Evolutionary conservation across 1,140 invertebrate species (phyloP).

Genomic region (Drosophila lowei): DNA sequence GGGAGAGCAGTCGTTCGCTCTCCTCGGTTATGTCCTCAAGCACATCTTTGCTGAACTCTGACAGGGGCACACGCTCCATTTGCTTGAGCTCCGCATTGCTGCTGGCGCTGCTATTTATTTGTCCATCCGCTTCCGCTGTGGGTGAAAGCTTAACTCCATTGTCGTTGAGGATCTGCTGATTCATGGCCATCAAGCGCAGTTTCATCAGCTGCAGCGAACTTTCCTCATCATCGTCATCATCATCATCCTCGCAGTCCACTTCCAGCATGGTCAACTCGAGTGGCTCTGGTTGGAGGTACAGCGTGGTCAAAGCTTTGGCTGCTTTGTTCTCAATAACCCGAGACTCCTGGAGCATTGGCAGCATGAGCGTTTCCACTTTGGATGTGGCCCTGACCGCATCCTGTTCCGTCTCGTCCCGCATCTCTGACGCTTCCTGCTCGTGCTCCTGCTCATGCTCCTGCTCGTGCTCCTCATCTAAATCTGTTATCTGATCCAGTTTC

Average conservation of each 20-base stretch:
- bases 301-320: constrained; percentile 25
- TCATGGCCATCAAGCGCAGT: constrained; percentile 69
- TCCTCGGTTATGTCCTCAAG: constrained; percentile 82
- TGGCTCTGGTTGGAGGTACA: constrained; percentile 53
- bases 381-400: background rate
- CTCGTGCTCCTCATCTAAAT: constrained; percentile 45
- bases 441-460: constrained; percentile 8
- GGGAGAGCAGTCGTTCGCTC: constrained; percentile 68
- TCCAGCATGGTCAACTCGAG: constrained; percentile 53
- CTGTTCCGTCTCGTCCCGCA: too few species aligned
- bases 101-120: constrained; percentile 5
- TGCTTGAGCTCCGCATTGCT: constrained; percentile 53
- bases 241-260: constrained; percentile 28
- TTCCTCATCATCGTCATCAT: constrained; percentile 70
- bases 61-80: constrained; percentile 74
- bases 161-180: constrained; percentile 43
- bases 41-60: constrained; percentile 74
- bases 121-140: constrained; percentile 40
- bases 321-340: constrained; percentile 50
- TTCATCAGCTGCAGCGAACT: constrained; percentile 68
- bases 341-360: constrained; percentile 41
- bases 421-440: background rate
- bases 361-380: constrained; percentile 7
- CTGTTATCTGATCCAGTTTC: constrained; percentile 44
- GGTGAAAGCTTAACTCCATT: constrained; percentile 51